These are phyloP conservation scores for sheep (Ovis aries) DNA, from an alignment of 2,113 vertebrate species.

Conservation along the genomic window ARS-UI_Ramb_v3.0 NC_056061.1:61393001-61393500, in stretches of 20 bases:
- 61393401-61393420: not conserved
- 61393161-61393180: not conserved
- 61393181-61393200: not conserved
- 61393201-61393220: not conserved
- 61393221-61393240: not conserved
- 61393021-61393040: not conserved
- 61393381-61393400: not conserved
- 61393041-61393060: not conserved
- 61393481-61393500: not conserved
- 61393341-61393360: not conserved
- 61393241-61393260: not conserved
- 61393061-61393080: not conserved
- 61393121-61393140: not conserved
- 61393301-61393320: not conserved
- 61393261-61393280: slow-evolving; percentile 37
- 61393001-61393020: not conserved
- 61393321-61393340: not conserved
- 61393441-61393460: not conserved
- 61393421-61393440: not conserved
- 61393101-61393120: slow-evolving; percentile 23
- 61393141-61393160: not conserved
- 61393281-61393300: slow-evolving; percentile 19
- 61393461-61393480: not conserved
- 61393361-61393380: not conserved
- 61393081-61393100: not conserved